Evolutionary conservation across 2,797 vertebrate genomes (phyloP).

Genomic region (Labeo calbasu): DNA sequence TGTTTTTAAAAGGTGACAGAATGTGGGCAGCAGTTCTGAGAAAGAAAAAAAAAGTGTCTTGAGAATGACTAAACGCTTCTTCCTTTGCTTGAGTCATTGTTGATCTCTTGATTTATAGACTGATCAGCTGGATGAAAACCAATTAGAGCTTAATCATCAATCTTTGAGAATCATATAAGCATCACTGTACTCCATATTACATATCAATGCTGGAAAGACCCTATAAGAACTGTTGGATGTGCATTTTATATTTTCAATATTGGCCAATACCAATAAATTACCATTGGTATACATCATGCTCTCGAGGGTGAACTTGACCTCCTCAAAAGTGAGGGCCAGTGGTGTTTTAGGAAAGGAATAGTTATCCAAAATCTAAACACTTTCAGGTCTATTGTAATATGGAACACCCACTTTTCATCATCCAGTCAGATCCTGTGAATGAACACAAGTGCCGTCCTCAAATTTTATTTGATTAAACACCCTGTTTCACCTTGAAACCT

Average conservation of each 20-base stretch:
- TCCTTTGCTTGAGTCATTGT: constrained; percentile 7
- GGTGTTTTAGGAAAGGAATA: not conserved
- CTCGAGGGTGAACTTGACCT: not conserved
- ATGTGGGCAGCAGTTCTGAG: constrained; percentile 2
- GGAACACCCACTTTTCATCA: not conserved
- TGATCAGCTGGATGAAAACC: constrained; percentile 18
- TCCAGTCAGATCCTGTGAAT: not conserved
- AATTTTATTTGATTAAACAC: not conserved
- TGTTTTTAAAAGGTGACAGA: constrained; percentile 21
- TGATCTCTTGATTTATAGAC: constrained; percentile 12
- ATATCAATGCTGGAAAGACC: not conserved
- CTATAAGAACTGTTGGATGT: not conserved
- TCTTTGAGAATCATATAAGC: not conserved
- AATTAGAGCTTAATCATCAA: constrained; percentile 26
- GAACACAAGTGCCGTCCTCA: not conserved
- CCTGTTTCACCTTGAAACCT: not conserved
- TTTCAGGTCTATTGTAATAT: not conserved
- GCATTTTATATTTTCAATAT: not conserved
- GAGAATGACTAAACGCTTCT: constrained; percentile 22
- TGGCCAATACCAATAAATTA: not conserved
- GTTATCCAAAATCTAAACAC: not conserved
- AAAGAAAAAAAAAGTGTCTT: not conserved
- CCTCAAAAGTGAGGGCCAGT: not conserved
- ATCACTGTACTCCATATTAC: not conserved
- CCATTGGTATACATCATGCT: not conserved